These are phyloP conservation scores for Tiliqua scincoides DNA, from an alignment of 2,113 vertebrate species.

Conservation along the genomic window DNA sequence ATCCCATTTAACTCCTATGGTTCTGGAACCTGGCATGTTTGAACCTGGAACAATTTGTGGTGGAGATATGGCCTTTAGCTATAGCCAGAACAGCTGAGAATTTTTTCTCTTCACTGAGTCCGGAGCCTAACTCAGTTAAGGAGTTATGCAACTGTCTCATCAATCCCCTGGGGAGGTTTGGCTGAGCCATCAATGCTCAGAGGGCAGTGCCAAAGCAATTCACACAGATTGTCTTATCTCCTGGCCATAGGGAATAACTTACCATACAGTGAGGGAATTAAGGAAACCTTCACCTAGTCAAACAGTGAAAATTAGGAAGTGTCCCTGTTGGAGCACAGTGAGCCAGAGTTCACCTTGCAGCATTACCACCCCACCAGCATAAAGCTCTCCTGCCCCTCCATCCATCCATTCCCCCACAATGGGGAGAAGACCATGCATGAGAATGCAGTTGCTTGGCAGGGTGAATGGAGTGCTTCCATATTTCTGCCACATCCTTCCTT, in stretches of 20 bases:
- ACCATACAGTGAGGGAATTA: not conserved
- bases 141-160: not conserved
- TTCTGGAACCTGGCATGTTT: too few relatives aligned
- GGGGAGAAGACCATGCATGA: not conserved
- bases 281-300: not conserved
- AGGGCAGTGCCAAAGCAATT: not conserved
- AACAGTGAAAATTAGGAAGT: not conserved
- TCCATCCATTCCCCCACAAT: not conserved
- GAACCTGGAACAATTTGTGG: too few relatives aligned
- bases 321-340: not conserved
- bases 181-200: not conserved
- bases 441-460: not conserved
- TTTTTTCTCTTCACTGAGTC: not conserved
- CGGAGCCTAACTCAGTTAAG: not conserved
- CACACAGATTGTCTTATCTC: constrained; percentile 60
- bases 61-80: too few relatives aligned
- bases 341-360: not conserved
- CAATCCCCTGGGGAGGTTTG: not conserved
- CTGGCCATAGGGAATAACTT: not conserved
- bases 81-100: not conserved
- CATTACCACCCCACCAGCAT: not conserved
- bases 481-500: constrained; percentile 29
- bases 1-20: too few relatives aligned
- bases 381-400: not conserved
- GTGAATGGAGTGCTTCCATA: not conserved